Conservation (phyloP, 2,797 vertebrate species). For the Morelia viridis region DNA sequence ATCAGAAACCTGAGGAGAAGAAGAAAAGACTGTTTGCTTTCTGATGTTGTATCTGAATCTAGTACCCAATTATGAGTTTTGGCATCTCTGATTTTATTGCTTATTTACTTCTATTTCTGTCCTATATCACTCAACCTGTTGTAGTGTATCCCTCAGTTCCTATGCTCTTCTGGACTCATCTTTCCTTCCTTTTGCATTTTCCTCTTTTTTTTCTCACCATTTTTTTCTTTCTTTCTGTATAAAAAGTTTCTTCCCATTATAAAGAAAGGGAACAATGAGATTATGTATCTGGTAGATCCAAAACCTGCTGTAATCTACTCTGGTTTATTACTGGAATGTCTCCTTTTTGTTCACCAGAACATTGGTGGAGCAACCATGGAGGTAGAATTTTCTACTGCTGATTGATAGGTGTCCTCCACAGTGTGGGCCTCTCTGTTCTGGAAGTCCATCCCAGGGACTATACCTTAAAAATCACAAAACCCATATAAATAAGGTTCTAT, state of each 20-base stretch:
- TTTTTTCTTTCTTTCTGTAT: not conserved
- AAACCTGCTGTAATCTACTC: not conserved
- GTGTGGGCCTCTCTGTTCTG: not conserved
- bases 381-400: not conserved
- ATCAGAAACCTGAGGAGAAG: not conserved
- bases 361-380: not conserved
- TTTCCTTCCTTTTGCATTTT: not conserved
- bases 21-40: not conserved
- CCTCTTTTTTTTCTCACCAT: not conserved
- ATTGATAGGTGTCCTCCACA: not conserved
- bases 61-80: not conserved
- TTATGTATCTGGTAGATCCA: not conserved
- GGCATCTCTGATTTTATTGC: not conserved
- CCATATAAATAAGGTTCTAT: not conserved
- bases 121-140: not conserved
- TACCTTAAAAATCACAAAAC: not conserved
- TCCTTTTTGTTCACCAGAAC: not conserved
- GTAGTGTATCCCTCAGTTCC: not conserved
- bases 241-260: not conserved
- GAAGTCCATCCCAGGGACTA: not conserved
- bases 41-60: not conserved
- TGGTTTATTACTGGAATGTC: no score
- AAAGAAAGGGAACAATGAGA: not conserved
- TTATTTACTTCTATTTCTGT: not conserved
- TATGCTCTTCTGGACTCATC: not conserved